A percentile compares a stretch with the other conserved stretches of the same genome.
Conservation (phyloP, 2,113 vertebrate species). For the Seriola dumerili region DNA sequence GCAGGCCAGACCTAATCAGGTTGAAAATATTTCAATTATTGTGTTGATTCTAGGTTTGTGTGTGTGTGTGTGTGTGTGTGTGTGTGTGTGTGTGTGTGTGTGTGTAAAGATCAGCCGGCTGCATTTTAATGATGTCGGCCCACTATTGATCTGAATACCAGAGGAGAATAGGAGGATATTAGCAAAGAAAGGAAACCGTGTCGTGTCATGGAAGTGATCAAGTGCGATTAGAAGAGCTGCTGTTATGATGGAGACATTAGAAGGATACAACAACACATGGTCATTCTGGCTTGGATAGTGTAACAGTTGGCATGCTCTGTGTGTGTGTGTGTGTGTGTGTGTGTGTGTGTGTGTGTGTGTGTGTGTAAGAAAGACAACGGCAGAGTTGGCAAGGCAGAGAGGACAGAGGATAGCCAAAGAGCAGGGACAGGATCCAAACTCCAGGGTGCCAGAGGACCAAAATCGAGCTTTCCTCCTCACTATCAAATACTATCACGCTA, state of each 20-base stretch:
- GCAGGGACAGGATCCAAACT: conserved; percentile 65
- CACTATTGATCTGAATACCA: conserved; percentile 45
- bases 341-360: conserved; percentile 43
- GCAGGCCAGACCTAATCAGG: conserved; percentile 99
- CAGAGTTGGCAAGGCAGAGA: conserved; percentile 44
- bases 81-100: conserved; percentile 17
- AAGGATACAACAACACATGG: conserved; percentile 79
- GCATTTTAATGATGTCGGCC: conserved; percentile 57
- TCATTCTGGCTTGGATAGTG: conserved; percentile 71
- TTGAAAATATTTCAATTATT: conserved; percentile 99
- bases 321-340: conserved; percentile 48
- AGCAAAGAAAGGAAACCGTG: conserved; percentile 21
- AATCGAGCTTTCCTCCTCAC: conserved; percentile 55
- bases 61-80: not conserved
- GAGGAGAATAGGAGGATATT: conserved; percentile 8
- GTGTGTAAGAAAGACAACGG: conserved; percentile 30
- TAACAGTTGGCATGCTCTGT: conserved; percentile 72
- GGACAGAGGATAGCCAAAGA: conserved; percentile 68
- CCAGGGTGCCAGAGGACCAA: conserved; percentile 61
- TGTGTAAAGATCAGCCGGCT: conserved; percentile 35
- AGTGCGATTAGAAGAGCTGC: conserved; percentile 50
- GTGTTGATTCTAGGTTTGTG: conserved; percentile 88
- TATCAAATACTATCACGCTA: conserved; percentile 37
- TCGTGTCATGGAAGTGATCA: conserved; percentile 51
- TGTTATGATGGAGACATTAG: conserved; percentile 76